Conservation (phyloP, 2,888 invertebrate species). For the Drosophila macrospina region DNA sequence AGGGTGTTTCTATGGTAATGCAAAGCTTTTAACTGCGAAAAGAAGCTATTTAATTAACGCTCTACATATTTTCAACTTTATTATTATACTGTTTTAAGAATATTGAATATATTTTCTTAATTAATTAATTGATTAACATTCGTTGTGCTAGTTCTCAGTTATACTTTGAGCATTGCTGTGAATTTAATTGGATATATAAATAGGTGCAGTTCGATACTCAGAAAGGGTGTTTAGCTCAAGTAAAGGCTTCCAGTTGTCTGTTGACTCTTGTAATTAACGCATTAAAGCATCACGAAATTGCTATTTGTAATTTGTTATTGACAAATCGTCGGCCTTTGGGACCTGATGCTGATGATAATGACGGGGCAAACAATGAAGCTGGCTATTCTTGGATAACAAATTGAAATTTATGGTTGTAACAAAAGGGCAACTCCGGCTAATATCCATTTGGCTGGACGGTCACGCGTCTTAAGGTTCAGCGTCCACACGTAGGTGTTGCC, state of each 20-base stretch:
- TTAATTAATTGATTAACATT: background rate
- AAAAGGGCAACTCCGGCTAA: slow-evolving; percentile 96
- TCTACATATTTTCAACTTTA: no score
- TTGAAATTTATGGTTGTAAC: slow-evolving; percentile 88
- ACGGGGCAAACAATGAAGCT: slow-evolving; percentile 5
- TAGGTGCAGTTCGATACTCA: background rate
- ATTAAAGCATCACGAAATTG: background rate
- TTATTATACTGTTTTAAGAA: background rate
- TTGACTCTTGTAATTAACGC: slow-evolving; percentile 11
- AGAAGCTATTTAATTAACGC: background rate
- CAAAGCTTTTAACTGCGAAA: background rate
- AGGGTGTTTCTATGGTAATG: no score
- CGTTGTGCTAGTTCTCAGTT: background rate
- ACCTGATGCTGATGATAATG: background rate
- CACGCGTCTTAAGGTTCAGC: slow-evolving; percentile 95
- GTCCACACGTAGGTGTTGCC: slow-evolving; percentile 98
- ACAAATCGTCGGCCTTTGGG: slow-evolving; percentile 8
- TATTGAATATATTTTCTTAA: background rate
- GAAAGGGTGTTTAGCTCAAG: background rate
- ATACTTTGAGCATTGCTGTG: background rate
- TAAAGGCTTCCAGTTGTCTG: slow-evolving; percentile 1
- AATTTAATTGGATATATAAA: background rate
- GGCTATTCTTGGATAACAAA: background rate
- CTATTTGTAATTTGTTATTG: slow-evolving; percentile 26
- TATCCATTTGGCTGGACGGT: slow-evolving; percentile 96